These are phyloP conservation scores for Mycogona germanica DNA, from an alignment of 2,888 invertebrate species.

Conservation along the genomic window DNA sequence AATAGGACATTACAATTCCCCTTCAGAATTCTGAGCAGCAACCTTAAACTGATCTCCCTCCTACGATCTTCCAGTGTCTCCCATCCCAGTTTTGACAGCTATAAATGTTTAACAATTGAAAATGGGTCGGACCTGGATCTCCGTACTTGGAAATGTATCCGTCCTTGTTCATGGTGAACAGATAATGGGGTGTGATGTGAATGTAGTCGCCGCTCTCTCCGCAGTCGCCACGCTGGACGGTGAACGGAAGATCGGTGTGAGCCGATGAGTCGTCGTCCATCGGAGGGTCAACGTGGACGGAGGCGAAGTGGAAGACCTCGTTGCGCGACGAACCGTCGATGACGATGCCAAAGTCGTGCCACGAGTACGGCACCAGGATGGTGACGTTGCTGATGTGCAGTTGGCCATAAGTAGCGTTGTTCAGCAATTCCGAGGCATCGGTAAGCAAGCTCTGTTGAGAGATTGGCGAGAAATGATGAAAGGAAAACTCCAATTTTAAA, in stretches of 20 bases:
- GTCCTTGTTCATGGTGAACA: background rate
- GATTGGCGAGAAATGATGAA: too few species aligned
- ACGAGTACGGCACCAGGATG: constrained; percentile 10
- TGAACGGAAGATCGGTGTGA: background rate
- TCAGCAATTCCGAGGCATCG: background rate
- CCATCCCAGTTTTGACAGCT: too few species aligned
- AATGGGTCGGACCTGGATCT: background rate
- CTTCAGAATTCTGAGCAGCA: too few species aligned
- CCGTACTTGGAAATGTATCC: background rate
- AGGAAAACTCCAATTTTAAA: too few species aligned
- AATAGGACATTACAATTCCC: too few species aligned
- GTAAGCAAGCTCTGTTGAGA: constrained; percentile 1
- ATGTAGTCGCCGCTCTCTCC: constrained; percentile 5
- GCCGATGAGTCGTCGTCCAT: background rate
- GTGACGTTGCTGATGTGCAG: constrained; percentile 6
- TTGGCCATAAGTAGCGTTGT: background rate
- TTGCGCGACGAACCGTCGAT: background rate
- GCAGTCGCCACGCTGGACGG: constrained; percentile 5
- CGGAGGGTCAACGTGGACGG: constrained; percentile 1
- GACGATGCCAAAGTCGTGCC: background rate
- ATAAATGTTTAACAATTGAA: background rate
- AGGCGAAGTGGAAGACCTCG: background rate
- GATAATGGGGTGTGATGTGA: background rate
- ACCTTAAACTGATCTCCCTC: too few species aligned
- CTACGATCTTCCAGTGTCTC: too few species aligned